phyloP scores from a whole-genome alignment of 2,888 invertebrate species.

The Campopleginae sp. region DNA sequence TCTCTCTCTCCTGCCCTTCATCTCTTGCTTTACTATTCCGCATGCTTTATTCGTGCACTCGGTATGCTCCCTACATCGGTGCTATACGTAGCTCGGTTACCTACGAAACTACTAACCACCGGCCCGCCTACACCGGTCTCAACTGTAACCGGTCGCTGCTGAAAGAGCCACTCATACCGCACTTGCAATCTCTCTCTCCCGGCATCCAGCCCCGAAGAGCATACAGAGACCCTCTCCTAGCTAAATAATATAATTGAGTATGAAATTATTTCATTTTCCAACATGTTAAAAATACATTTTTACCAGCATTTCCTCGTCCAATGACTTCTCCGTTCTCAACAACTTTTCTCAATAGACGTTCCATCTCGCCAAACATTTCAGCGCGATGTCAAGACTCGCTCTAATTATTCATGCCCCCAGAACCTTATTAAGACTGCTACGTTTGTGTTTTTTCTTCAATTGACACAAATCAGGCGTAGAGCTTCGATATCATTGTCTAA shows the following conservation, averaged over 20 bases:
- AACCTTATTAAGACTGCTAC: neutral
- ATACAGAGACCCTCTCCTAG: slow-evolving; percentile 60
- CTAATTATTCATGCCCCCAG: neutral
- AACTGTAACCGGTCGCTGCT: slow-evolving; percentile 53
- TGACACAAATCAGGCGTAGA: slow-evolving; percentile 65
- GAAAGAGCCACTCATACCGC: slow-evolving; percentile 53
- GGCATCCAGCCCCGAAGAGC: slow-evolving; percentile 32
- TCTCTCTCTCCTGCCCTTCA: too few relatives aligned
- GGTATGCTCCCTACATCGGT: slow-evolving; percentile 32
- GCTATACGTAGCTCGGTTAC: slow-evolving; percentile 18
- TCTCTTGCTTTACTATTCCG: slow-evolving; percentile 49
- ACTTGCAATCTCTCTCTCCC: slow-evolving; percentile 24
- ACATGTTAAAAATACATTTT: slow-evolving; percentile 49
- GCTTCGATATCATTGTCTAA: slow-evolving; percentile 58
- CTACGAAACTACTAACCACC: slow-evolving; percentile 39
- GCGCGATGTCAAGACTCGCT: neutral
- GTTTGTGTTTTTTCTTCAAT: neutral
- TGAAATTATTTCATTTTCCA: slow-evolving; percentile 74
- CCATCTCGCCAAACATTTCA: neutral
- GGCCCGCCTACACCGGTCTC: slow-evolving; percentile 25
- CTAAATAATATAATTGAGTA: slow-evolving; percentile 74
- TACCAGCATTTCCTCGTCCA: neutral
- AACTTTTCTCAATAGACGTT: neutral
- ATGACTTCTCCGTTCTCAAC: neutral
- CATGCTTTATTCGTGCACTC: slow-evolving; percentile 65